A percentile compares a stretch with the other conserved stretches of the same genome.
phyloP scores from a whole-genome alignment of 1,140 invertebrate species.

The Cryptotermes secundus region DNA sequence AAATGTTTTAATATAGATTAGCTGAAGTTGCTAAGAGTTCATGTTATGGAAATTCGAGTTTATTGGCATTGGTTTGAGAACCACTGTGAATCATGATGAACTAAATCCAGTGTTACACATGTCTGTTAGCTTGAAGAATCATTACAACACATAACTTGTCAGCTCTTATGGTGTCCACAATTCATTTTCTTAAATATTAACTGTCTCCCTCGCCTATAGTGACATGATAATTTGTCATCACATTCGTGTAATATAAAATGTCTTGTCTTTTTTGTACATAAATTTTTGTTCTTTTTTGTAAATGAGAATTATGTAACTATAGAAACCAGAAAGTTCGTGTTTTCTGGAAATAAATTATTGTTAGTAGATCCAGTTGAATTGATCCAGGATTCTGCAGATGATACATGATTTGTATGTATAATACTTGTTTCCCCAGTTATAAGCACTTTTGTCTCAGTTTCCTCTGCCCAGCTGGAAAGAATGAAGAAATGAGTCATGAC shows the following conservation, averaged over 20 bases:
- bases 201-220: neutral
- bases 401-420: too few relatives aligned
- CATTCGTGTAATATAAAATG: constrained; percentile 17
- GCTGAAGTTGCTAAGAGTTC: constrained; percentile 16
- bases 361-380: neutral
- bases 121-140: constrained; percentile 2
- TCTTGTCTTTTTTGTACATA: constrained; percentile 22
- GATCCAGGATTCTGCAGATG: too few relatives aligned
- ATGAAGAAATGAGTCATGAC: too few relatives aligned
- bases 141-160: neutral
- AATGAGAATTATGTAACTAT: constrained; percentile 1
- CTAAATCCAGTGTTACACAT: neutral
- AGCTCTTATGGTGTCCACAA: constrained; percentile 14
- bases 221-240: constrained; percentile 11
- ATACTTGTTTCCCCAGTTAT: too few relatives aligned
- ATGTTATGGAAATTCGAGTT: neutral
- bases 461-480: too few relatives aligned
- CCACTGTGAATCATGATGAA: neutral
- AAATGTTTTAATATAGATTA: constrained; percentile 24
- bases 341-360: constrained; percentile 31
- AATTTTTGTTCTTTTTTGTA: constrained; percentile 21
- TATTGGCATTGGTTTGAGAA: neutral
- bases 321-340: neutral
- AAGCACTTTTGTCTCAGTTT: too few relatives aligned
- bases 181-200: constrained; percentile 23